phyloP scores from a whole-genome alignment of 2,113 vertebrate species.

The Albula goreensis region DNA sequence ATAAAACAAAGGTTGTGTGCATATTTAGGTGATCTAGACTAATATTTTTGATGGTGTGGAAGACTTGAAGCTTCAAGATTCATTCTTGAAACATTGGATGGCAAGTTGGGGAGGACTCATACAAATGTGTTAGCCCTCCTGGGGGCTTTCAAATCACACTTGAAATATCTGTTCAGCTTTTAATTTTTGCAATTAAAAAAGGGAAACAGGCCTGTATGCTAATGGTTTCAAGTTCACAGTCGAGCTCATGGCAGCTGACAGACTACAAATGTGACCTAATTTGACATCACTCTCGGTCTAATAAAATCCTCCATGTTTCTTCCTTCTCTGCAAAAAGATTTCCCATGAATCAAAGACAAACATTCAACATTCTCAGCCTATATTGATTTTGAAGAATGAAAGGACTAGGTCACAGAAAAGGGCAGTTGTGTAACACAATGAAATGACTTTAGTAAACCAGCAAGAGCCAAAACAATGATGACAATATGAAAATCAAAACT shows the following conservation, averaged over 20 bases:
- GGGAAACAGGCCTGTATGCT: not conserved
- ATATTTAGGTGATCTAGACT: too few species aligned
- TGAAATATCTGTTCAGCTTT: conserved; percentile 9
- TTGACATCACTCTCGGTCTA: not conserved
- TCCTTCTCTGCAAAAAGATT: conserved; percentile 8
- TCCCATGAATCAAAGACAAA: conserved; percentile 32
- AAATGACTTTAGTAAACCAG: not conserved
- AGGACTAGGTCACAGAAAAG: conserved; percentile 30
- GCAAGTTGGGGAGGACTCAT: conserved; percentile 34
- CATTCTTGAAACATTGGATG: conserved; percentile 7
- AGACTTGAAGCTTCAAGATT: too few species aligned
- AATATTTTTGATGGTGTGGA: too few species aligned
- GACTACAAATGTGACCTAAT: conserved; percentile 3
- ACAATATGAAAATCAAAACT: conserved; percentile 25
- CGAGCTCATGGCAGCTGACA: not conserved
- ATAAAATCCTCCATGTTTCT: not conserved
- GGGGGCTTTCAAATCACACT: not conserved
- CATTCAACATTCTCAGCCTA: conserved; percentile 36
- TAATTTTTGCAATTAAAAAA: conserved; percentile 15
- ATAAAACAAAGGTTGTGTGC: too few species aligned
- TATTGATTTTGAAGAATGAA: conserved; percentile 41
- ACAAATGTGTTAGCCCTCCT: not conserved
- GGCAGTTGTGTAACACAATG: conserved; percentile 10
- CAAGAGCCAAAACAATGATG: conserved; percentile 8
- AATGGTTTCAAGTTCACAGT: not conserved